phyloP scores from a whole-genome alignment of 1,140 invertebrate genomes.

The Meteorus sp. region DNA sequence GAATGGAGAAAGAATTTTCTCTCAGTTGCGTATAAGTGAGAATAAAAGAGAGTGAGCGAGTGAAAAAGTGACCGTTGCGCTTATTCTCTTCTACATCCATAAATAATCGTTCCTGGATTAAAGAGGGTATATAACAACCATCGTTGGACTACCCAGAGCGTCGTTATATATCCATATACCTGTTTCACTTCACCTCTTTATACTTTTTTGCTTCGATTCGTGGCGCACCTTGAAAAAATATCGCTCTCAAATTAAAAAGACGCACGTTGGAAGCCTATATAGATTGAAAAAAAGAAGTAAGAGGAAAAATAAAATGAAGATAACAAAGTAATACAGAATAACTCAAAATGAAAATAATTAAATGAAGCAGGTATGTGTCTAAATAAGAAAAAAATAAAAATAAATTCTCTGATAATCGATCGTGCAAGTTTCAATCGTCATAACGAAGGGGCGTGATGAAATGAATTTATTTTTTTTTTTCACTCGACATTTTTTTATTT shows the following conservation, averaged over 20 bases:
- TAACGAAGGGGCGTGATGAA: not conserved
- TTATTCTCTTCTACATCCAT: constrained; percentile 39
- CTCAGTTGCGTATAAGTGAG: too few species aligned
- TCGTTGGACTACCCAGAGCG: constrained; percentile 7
- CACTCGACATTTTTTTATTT: too few species aligned
- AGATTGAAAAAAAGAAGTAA: constrained; percentile 4
- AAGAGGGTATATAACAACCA: constrained; percentile 32
- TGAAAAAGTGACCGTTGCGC: constrained; percentile 1
- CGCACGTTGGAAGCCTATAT: not conserved
- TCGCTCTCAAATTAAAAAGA: constrained; percentile 13
- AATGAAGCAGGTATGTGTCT: not conserved
- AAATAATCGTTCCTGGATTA: constrained; percentile 49
- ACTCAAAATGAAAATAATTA: not conserved
- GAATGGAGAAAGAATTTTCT: constrained; percentile 9
- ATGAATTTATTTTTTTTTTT: not conserved
- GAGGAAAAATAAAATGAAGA: not conserved
- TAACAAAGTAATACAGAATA: not conserved
- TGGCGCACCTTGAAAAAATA: not conserved
- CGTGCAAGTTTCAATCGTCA: constrained; percentile 5
- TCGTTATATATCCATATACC: too few species aligned
- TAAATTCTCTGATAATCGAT: not conserved
- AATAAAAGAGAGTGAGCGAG: constrained; percentile 10
- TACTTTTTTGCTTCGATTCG: not conserved
- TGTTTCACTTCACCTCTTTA: too few species aligned
- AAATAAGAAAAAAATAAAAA: not conserved